A percentile compares a stretch with the other conserved stretches of the same genome.
Conservation (phyloP, 2,113 vertebrate genomes). For the Nerophis ophidion region DNA sequence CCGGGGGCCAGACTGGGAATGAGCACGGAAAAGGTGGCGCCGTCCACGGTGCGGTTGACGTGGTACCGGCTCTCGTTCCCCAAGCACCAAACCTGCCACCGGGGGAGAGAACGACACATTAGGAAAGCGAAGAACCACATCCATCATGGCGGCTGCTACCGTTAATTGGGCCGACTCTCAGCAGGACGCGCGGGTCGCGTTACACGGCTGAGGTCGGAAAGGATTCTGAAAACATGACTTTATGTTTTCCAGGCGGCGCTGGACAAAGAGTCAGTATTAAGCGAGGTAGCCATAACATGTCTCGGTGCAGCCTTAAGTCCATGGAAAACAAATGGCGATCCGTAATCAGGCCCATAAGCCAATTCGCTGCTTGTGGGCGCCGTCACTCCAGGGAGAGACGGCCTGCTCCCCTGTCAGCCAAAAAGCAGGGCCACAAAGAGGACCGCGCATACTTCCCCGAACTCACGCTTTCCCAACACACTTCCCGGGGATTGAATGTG, state of each 20-base stretch:
- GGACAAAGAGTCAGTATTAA: conserved; percentile 35
- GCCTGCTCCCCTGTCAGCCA: conserved; percentile 13
- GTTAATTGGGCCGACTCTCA: conserved; percentile 4
- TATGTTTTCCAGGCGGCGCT: conserved; percentile 23
- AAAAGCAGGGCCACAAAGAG: conserved; percentile 30
- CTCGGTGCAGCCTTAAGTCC: conserved; percentile 26
- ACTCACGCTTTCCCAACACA: conserved; percentile 26
- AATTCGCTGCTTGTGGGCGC: conserved; percentile 37
- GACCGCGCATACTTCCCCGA: conserved; percentile 20
- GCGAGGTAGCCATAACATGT: conserved; percentile 54
- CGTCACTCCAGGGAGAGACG: conserved; percentile 29
- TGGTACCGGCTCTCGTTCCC: conserved; percentile 94
- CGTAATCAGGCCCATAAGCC: conserved; percentile 43
- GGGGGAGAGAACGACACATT: conserved; percentile 13
- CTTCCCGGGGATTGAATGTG: conserved; percentile 5
- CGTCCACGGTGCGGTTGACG: conserved; percentile 91
- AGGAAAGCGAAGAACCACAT: neutral
- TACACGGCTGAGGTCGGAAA: conserved; percentile 32
- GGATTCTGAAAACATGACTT: conserved; percentile 20
- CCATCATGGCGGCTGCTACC: neutral
- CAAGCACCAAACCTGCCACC: conserved; percentile 89
- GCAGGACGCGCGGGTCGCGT: conserved; percentile 23
- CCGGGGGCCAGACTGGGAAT: conserved; percentile 88
- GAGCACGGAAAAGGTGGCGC: conserved; percentile 82
- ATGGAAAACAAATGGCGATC: conserved; percentile 49